These are phyloP conservation scores for Argyresthia albistria DNA, from an alignment of 2,888 invertebrate species.

Conservation along the genomic window DNA sequence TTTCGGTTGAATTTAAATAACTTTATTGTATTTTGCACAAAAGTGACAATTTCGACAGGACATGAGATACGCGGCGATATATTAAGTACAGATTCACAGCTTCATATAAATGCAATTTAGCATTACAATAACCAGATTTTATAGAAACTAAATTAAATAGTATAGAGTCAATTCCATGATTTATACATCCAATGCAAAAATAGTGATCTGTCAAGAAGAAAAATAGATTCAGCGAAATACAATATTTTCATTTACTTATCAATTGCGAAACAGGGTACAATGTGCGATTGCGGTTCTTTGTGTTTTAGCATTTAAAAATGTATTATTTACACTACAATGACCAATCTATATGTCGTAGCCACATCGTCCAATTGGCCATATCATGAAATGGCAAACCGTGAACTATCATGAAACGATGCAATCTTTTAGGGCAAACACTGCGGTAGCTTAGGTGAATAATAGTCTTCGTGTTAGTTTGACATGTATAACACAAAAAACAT, in stretches of 20 bases:
- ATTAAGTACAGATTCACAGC: conserved; percentile 70
- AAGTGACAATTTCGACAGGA: conserved; percentile 59
- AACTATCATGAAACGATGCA: no score
- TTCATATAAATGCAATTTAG: conserved; percentile 47
- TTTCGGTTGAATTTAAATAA: neutral
- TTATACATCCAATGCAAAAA: neutral
- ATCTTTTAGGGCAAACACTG: no score
- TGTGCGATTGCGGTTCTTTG: no score
- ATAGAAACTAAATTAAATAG: conserved; percentile 1
- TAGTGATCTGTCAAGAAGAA: neutral
- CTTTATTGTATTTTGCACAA: conserved; percentile 56
- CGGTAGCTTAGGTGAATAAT: no score
- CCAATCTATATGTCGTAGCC: no score
- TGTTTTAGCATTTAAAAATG: no score
- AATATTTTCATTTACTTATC: neutral
- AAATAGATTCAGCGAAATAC: neutral
- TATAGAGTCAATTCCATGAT: conserved; percentile 6
- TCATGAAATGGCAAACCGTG: no score
- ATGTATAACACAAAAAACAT: no score
- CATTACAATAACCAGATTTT: conserved; percentile 13
- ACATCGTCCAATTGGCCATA: no score
- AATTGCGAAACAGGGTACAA: neutral
- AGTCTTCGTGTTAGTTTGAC: no score
- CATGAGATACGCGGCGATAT: conserved; percentile 59
- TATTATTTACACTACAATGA: no score